Conservation (phyloP, 2,888 invertebrate species). For the Cosmia trapezina region DNA sequence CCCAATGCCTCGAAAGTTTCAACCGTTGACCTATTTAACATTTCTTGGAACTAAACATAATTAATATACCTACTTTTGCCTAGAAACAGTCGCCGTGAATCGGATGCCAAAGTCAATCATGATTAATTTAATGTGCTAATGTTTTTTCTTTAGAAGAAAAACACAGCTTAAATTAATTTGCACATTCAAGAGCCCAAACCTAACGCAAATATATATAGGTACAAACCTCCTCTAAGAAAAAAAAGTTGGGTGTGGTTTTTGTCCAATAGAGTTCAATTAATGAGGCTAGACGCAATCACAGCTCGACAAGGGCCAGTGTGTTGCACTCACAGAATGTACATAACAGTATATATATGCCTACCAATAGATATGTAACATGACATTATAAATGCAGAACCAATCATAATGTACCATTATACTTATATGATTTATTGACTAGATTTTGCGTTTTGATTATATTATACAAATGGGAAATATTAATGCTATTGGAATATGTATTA, state of each 20-base stretch:
- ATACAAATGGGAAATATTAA: constrained; percentile 46
- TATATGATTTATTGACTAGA: constrained; percentile 55
- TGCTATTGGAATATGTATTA: constrained; percentile 43
- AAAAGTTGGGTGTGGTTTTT: constrained; percentile 8
- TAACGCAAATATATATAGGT: constrained; percentile 9
- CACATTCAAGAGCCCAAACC: not conserved
- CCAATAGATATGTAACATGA: constrained; percentile 43
- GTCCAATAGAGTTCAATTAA: constrained; percentile 20
- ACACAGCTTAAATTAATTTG: not conserved
- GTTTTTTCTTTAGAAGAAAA: constrained; percentile 12
- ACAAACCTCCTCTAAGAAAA: not conserved
- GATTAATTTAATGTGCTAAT: constrained; percentile 6
- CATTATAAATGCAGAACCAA: constrained; percentile 45
- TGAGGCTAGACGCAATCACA: constrained; percentile 20
- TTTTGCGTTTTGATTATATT: constrained; percentile 53
- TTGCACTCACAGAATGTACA: constrained; percentile 34
- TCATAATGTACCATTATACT: constrained; percentile 33
- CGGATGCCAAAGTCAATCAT: constrained; percentile 6
- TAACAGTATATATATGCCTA: constrained; percentile 9
- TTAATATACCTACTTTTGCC: constrained; percentile 1
- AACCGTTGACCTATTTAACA: constrained; percentile 12
- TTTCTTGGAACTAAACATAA: constrained; percentile 20
- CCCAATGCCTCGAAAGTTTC: constrained; percentile 11
- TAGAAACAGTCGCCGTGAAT: constrained; percentile 2
- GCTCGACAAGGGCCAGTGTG: constrained; percentile 29